phyloP scores from a whole-genome alignment of 2,797 vertebrate species.

The Intellagama lesueurii region DNA sequence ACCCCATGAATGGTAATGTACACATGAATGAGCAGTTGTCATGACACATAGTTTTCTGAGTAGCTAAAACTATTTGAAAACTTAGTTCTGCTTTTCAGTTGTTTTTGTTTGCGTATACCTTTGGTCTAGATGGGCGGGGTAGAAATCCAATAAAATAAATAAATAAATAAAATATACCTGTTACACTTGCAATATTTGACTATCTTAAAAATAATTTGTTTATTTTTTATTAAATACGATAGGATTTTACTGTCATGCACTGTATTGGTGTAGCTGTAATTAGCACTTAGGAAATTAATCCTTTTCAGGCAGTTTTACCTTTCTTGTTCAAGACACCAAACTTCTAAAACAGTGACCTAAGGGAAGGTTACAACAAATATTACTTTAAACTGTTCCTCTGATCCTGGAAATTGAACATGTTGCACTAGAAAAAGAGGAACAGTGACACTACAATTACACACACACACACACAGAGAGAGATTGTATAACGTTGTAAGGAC shows the following conservation, averaged over 20 bases:
- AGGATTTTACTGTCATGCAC: no score
- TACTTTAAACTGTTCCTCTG: background rate
- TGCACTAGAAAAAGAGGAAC: background rate
- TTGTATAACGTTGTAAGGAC: background rate
- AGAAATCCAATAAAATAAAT: no score
- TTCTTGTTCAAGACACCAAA: background rate
- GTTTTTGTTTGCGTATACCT: background rate
- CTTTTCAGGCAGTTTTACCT: background rate
- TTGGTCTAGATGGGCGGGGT: no score
- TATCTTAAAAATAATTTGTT: background rate
- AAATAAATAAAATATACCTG: background rate
- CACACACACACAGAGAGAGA: no score
- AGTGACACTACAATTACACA: background rate
- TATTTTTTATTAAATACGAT: background rate
- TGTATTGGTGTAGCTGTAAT: background rate
- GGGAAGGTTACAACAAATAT: background rate
- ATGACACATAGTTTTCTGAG: background rate
- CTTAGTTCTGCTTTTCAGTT: background rate
- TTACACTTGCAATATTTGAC: background rate
- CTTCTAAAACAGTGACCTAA: background rate
- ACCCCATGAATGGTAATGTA: background rate
- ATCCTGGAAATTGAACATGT: conserved; percentile 1
- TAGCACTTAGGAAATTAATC: background rate
- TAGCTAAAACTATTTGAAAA: background rate
- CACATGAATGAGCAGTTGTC: background rate